Evolutionary conservation across 2,113 vertebrate genomes (phyloP).

Genomic region (Campylomormyrus numenius): DNA sequence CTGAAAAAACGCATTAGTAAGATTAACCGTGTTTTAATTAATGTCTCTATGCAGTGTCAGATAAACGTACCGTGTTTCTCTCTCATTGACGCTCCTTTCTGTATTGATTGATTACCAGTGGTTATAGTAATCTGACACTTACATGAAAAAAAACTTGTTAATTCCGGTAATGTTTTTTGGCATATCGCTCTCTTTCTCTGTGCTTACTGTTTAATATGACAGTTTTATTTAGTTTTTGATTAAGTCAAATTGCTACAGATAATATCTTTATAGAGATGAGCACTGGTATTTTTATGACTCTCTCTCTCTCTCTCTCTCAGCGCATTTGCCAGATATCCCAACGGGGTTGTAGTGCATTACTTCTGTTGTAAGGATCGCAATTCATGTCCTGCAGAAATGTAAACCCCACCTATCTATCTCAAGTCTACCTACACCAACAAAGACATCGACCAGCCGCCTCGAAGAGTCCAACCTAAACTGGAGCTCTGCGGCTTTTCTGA

Average conservation of each 20-base stretch:
- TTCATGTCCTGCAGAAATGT: slow-evolving; percentile 75
- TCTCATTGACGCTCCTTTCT: background rate
- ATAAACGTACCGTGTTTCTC: background rate
- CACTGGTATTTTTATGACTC: background rate
- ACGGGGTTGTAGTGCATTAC: slow-evolving; percentile 93
- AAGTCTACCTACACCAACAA: background rate
- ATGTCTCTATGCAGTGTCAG: background rate
- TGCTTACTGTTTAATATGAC: background rate
- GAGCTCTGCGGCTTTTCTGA: background rate
- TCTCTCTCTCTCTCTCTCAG: slow-evolving; percentile 51
- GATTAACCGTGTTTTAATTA: background rate
- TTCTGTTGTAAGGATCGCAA: slow-evolving; percentile 93
- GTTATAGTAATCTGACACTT: background rate
- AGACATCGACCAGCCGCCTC: background rate
- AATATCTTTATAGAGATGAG: background rate
- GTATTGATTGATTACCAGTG: background rate
- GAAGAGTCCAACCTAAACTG: background rate
- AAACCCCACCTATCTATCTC: slow-evolving; percentile 20
- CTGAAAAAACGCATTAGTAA: background rate
- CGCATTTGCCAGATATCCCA: slow-evolving; percentile 94
- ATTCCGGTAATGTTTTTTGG: background rate
- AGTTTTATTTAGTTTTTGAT: background rate
- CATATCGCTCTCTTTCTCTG: background rate
- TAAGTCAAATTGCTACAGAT: background rate
- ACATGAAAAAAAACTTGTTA: background rate